These are phyloP conservation scores for Hyalella azteca DNA, from an alignment of 2,888 invertebrate genomes.

Conservation along the genomic window DNA sequence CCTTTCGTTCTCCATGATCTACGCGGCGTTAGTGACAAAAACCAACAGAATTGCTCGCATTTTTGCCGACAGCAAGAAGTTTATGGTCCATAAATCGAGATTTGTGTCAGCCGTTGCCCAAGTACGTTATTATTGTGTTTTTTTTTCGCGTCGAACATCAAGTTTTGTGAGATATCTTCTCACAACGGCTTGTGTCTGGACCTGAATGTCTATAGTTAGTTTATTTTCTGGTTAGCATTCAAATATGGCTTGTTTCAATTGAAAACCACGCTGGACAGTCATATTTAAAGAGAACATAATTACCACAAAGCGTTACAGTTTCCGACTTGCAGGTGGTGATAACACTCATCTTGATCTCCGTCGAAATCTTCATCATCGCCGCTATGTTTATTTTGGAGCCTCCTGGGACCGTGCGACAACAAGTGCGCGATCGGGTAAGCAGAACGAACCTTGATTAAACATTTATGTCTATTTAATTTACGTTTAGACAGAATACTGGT, in stretches of 20 bases:
- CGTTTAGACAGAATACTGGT: too few relatives aligned
- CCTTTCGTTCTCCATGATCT: conserved; percentile 70
- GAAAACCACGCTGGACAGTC: too few relatives aligned
- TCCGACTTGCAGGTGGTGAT: conserved; percentile 71
- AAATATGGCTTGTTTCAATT: too few relatives aligned
- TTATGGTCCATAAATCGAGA: conserved; percentile 72
- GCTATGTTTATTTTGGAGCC: conserved; percentile 70
- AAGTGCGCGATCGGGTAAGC: background rate
- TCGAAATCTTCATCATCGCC: conserved; percentile 73
- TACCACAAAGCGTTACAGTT: too few relatives aligned
- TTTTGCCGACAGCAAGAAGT: conserved; percentile 74
- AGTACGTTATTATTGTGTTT: conserved; percentile 47
- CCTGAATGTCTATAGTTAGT: too few relatives aligned
- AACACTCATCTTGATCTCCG: conserved; percentile 70
- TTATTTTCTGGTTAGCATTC: too few relatives aligned
- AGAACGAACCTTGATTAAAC: too few relatives aligned
- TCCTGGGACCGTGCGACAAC: conserved; percentile 66
- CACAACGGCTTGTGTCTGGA: too few relatives aligned
- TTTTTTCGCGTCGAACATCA: too few relatives aligned
- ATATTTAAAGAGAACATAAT: too few relatives aligned
- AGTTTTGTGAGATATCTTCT: too few relatives aligned
- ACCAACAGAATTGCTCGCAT: conserved; percentile 79
- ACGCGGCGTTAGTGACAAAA: conserved; percentile 76
- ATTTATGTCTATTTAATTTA: too few relatives aligned
- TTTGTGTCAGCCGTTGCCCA: conserved; percentile 71